Evolutionary conservation across 2,113 vertebrate species (phyloP), one percentile per base, ranked within the genome.

Genomic region (Nibea albiflora): DNA sequence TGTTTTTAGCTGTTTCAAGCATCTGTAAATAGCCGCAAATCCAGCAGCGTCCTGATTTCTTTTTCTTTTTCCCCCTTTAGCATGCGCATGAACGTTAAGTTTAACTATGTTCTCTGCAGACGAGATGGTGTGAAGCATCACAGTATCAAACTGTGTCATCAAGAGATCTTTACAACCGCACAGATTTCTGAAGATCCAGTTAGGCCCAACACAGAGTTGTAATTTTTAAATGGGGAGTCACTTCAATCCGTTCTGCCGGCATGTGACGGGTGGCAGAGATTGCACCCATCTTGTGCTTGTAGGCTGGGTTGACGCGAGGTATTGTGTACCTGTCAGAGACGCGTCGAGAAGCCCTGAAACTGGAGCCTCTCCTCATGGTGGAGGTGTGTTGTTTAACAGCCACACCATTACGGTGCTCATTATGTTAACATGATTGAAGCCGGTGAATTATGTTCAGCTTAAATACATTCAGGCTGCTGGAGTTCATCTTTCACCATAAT

Each of bases 351-450:
- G 75, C 61, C 39, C 50, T 64, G 90, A 89, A 91, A 89, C 73
- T 19, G 61, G 80, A 91, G 85, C 78, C 80, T 84, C 73, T 67
- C 46, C 63, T 85, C 64, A 26, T 52, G 19, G 70, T 70, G 60
- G 80, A 91, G 84, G 81, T 82, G 83, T 80, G 84, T 73, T 88
- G 90, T 89, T 91, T 56, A 92, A 90, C 89, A 87, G 85, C 76
- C 67, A 53, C 74, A 71, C 84, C 76, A 88, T 88, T 89, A 90
- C 76, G 63, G 70, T 66, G 46, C 87, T 92, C 90, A 93, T 94
- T 93, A 92, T 77, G 73, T 86, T 89, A 92, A 93, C 91, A 89
- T 93, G 88, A 92, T 90, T 90, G 85, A 90, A 90, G 84, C 77
- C 65, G 63, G 76, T 28, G 80, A 87, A 86, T 75, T 78, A 83